A percentile compares a stretch with the other conserved stretches of the same genome.
phyloP scores from a whole-genome alignment of 2,113 vertebrate genomes.

The Marmota flaviventris region DNA sequence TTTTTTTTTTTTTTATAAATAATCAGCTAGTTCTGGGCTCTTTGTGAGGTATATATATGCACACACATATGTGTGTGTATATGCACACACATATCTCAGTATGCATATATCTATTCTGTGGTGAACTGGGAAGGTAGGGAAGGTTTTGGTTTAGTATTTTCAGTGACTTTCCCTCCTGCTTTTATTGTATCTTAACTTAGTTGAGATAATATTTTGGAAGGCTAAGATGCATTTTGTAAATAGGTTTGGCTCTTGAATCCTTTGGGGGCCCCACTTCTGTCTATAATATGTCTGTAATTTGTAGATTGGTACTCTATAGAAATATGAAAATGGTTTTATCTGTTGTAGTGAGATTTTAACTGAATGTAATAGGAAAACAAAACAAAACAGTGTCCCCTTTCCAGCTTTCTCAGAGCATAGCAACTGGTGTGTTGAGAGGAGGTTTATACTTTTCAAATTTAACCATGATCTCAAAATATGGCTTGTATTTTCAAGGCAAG shows the following conservation, averaged over 20 bases:
- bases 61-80: neutral
- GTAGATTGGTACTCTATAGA: neutral
- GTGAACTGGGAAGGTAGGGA: neutral
- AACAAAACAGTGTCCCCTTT: neutral
- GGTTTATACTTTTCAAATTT: constrained; percentile 16
- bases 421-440: neutral
- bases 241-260: constrained; percentile 43
- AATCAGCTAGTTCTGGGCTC: neutral
- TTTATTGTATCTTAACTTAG: constrained; percentile 45
- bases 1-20: neutral
- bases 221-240: constrained; percentile 62
- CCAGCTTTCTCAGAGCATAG: neutral
- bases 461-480: constrained; percentile 63
- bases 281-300: neutral
- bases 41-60: neutral
- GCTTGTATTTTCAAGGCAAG: constrained; percentile 59
- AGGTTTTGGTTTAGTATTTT: neutral
- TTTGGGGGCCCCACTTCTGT: neutral
- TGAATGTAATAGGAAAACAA: neutral
- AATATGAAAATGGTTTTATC: constrained; percentile 46
- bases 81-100: no score
- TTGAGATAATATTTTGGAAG: constrained; percentile 49
- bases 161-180: neutral
- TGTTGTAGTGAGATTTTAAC: constrained; percentile 44
- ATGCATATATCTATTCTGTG: neutral